phyloP scores from a whole-genome alignment of 2,888 invertebrate genomes.

The Machimus atricapillus region DNA sequence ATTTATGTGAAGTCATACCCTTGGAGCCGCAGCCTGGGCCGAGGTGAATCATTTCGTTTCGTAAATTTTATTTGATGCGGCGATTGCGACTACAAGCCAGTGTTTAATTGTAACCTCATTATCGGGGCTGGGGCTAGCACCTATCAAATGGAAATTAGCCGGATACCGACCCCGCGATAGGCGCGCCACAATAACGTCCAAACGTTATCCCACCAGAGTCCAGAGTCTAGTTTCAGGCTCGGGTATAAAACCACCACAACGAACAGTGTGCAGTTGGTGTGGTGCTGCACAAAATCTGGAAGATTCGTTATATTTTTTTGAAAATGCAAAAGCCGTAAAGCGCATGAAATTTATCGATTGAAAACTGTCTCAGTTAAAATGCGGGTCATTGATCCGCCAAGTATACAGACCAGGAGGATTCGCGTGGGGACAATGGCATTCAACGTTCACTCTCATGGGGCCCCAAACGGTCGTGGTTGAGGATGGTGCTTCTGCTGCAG shows the following conservation, averaged over 20 bases:
- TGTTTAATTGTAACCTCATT: not conserved
- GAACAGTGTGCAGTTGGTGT: not conserved
- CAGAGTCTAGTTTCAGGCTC: not conserved
- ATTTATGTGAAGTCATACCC: not conserved
- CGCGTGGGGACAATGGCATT: conserved; percentile 26
- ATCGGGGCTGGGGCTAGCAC: not conserved
- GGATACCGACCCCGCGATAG: not conserved
- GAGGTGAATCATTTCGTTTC: not conserved
- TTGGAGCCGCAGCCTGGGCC: not conserved
- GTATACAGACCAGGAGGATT: conserved; percentile 26
- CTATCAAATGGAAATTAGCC: not conserved
- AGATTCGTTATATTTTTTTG: not conserved
- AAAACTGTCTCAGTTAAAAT: conserved; percentile 61
- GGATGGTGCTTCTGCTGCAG: not conserved
- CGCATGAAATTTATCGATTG: conserved; percentile 58
- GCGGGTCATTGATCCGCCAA: conserved; percentile 60
- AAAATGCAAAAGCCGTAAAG: conserved; percentile 7
- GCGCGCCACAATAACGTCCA: not conserved
- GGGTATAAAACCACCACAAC: not conserved
- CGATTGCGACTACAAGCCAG: not conserved
- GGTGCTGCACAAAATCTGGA: not conserved
- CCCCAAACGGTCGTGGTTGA: not conserved
- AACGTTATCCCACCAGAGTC: not conserved
- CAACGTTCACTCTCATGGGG: conserved; percentile 21
- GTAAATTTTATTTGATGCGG: not conserved